phyloP scores from a whole-genome alignment of 2,888 invertebrate species.

The Callyntrura sp. region DNA sequence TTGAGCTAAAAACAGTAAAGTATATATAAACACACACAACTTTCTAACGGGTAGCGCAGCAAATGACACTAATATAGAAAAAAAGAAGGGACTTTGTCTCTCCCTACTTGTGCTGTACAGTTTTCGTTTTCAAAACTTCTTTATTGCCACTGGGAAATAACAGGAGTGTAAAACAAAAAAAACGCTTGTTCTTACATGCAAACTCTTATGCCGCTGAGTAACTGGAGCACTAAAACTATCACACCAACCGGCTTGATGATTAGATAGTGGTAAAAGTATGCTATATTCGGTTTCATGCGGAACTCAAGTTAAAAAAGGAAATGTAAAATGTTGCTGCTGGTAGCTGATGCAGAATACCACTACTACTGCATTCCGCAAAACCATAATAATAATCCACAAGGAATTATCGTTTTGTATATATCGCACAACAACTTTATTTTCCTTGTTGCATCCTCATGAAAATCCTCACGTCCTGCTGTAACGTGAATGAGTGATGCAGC shows the following conservation, averaged over 20 bases:
- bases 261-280: neutral
- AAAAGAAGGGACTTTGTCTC: too few relatives aligned
- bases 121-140: constrained; percentile 19
- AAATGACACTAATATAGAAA: too few relatives aligned
- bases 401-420: constrained; percentile 41
- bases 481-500: neutral
- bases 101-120: neutral
- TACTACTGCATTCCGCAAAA: too few relatives aligned
- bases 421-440: constrained; percentile 36
- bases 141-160: constrained; percentile 27
- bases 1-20: too few relatives aligned
- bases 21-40: too few relatives aligned
- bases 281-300: constrained; percentile 11
- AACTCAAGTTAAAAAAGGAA: neutral
- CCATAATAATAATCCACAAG: constrained; percentile 2
- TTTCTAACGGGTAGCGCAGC: too few relatives aligned
- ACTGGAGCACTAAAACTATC: constrained; percentile 15
- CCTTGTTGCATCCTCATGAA: neutral
- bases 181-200: constrained; percentile 10
- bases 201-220: neutral
- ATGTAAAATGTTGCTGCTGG: neutral
- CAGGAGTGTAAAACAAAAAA: neutral
- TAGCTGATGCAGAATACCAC: neutral
- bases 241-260: neutral
- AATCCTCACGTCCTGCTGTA: neutral